Base-by-base conservation (phyloP, 2,113 vertebrate species). In the Urocitellus parryii region DNA sequence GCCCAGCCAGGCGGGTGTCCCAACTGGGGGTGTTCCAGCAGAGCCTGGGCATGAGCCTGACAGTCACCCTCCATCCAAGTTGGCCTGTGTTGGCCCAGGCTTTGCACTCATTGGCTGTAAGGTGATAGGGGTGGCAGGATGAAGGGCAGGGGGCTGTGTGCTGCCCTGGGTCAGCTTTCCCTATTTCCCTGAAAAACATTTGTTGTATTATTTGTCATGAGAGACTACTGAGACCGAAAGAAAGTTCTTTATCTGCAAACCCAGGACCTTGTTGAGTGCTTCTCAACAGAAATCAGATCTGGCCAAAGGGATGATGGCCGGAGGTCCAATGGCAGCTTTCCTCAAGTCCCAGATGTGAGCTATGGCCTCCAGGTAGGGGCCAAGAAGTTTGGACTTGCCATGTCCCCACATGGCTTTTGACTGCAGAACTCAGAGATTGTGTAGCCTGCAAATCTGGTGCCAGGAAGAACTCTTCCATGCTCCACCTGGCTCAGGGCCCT, bases 331-430 rank as follows among this genome's bases (percentile, higher is more conserved):
- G 93, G 77, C 90, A 37, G 4, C 63, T n/a, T 89, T 61, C 45
- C 42, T 42, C 56, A 51, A 56, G 63, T 42, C 32, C 86, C 88
- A 89, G 68, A 73, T 84, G 94, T 87, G 94, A 96, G 39, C 25
- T 42, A n/a, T 37, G 88, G 68, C 81, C 90, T 97, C 88, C 92
- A 94, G 72, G 79, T 86, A 79, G 37, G 48, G 63, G 74, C 73
- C 1, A 2, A 84, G 80, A 51, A 51, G 37, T n/a, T 90, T 88
- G 63, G 18, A 45, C 72, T 58, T 96, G 86, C 42, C 17, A 10
- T 97, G 95, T 96, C 92, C 94, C 90, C 96, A 91, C 51, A 68
- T 94, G 94, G 92, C 96, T 97, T 95, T 97, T 86, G 68, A 90
- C 85, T 91, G 84, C 63, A 79, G 92, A 82, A 20, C 88, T 94